A percentile compares a stretch with the other conserved stretches of the same genome.
Evolutionary conservation across 23 tunicate species (phyloP).

Genomic region (Ciona savignyi): DNA sequence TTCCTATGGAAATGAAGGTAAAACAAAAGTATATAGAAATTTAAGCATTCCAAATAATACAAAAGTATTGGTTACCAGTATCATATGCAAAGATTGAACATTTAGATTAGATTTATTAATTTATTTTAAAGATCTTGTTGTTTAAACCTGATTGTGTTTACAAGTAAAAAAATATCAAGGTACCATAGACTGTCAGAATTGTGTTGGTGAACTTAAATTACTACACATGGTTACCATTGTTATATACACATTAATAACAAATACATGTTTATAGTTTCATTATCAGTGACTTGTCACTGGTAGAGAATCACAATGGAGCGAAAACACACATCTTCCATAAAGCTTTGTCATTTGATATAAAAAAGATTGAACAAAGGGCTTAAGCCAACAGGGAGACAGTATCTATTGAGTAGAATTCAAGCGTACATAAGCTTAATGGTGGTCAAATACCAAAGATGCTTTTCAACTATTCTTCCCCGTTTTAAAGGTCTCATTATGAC

Average conservation of each 20-base stretch:
- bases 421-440: neutral
- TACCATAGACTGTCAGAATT: neutral
- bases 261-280: neutral
- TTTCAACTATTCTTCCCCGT: neutral
- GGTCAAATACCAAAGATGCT: neutral
- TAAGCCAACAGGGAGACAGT: neutral
- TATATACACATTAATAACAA: neutral
- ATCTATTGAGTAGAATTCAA: neutral
- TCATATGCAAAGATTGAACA: too few relatives aligned
- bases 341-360: neutral
- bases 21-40: too few relatives aligned
- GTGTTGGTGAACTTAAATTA: neutral
- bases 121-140: too few relatives aligned
- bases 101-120: too few relatives aligned
- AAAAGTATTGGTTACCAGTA: too few relatives aligned
- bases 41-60: too few relatives aligned
- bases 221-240: neutral
- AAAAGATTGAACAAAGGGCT: neutral
- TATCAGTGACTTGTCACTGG: neutral
- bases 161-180: too few relatives aligned
- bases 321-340: neutral
- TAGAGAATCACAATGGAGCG: neutral
- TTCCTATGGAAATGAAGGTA: too few relatives aligned
- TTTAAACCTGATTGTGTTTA: too few relatives aligned
- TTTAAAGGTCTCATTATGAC: neutral